These are phyloP conservation scores for Opisthocomus hoazin DNA, from an alignment of 2,113 vertebrate species.

Conservation along the genomic window DNA sequence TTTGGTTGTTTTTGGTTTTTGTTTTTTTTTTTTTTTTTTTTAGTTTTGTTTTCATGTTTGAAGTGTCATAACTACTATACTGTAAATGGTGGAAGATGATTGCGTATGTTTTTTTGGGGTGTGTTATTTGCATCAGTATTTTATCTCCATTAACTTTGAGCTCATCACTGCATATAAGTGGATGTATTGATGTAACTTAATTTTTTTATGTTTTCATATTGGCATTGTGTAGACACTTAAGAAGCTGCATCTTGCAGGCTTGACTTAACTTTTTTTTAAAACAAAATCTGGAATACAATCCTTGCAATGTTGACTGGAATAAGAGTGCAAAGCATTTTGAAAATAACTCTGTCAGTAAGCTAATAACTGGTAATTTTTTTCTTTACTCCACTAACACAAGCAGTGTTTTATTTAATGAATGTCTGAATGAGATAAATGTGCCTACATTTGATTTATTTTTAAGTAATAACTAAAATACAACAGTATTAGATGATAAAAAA, in stretches of 20 bases:
- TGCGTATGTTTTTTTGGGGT: slow-evolving; percentile 88
- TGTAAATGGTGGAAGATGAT: slow-evolving; percentile 96
- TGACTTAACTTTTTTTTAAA: slow-evolving; percentile 89
- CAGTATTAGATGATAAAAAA: slow-evolving; percentile 74
- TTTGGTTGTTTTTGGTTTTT: slow-evolving; percentile 52
- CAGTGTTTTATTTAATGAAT: slow-evolving; percentile 85
- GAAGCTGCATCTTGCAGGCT: slow-evolving; percentile 94
- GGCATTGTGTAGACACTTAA: slow-evolving; percentile 88
- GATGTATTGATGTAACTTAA: slow-evolving; percentile 95
- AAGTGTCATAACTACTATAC: slow-evolving; percentile 99
- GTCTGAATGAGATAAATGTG: slow-evolving; percentile 78
- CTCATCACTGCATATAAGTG: slow-evolving; percentile 98
- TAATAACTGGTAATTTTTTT: slow-evolving; percentile 71
- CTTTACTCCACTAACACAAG: slow-evolving; percentile 77
- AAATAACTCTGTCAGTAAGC: slow-evolving; percentile 75
- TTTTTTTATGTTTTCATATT: slow-evolving; percentile 95
- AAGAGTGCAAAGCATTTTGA: slow-evolving; percentile 73
- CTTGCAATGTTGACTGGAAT: slow-evolving; percentile 84
- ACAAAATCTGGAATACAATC: slow-evolving; percentile 79
- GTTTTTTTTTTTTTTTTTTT: slow-evolving; percentile 42
- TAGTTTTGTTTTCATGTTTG: slow-evolving; percentile 92
- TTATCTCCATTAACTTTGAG: slow-evolving; percentile 94
- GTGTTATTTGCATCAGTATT: slow-evolving; percentile 97
- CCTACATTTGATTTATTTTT: slow-evolving; percentile 75
- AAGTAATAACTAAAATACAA: slow-evolving; percentile 62